phyloP scores from a whole-genome alignment of 2,797 vertebrate genomes.

The Okamejei kenojei region DNA sequence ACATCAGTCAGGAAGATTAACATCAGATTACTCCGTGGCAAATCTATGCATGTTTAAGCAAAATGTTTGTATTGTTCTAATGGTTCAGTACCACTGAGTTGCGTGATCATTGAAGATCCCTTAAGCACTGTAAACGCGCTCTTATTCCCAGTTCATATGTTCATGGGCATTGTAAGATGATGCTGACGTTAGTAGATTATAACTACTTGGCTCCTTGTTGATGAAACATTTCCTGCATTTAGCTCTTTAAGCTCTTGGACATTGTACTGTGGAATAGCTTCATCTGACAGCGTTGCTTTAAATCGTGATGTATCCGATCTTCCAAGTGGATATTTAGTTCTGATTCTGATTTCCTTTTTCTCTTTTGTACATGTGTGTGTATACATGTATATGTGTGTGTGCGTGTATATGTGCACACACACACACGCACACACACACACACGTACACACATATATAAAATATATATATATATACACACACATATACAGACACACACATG shows the following conservation, averaged over 20 bases:
- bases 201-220: not conserved
- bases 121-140: not conserved
- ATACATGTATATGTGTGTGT: too few species aligned
- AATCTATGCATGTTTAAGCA: conserved; percentile 27
- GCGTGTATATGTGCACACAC: too few species aligned
- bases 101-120: not conserved
- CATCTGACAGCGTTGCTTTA: not conserved
- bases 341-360: not conserved
- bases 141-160: not conserved
- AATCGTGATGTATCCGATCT: not conserved
- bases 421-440: too few species aligned
- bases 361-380: too few species aligned
- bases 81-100: not conserved
- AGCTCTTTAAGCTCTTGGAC: not conserved
- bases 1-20: conserved; percentile 33
- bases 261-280: not conserved
- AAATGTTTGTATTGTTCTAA: conserved; percentile 29
- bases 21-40: conserved; percentile 3
- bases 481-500: too few species aligned
- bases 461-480: too few species aligned
- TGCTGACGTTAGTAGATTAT: not conserved
- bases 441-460: too few species aligned
- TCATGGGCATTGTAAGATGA: not conserved
- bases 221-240: not conserved
- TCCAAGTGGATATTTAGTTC: not conserved